A percentile compares a stretch with the other conserved stretches of the same genome.
Evolutionary conservation across 2,797 vertebrate genomes (phyloP).

Genomic region (Acridotheres tristis): DNA sequence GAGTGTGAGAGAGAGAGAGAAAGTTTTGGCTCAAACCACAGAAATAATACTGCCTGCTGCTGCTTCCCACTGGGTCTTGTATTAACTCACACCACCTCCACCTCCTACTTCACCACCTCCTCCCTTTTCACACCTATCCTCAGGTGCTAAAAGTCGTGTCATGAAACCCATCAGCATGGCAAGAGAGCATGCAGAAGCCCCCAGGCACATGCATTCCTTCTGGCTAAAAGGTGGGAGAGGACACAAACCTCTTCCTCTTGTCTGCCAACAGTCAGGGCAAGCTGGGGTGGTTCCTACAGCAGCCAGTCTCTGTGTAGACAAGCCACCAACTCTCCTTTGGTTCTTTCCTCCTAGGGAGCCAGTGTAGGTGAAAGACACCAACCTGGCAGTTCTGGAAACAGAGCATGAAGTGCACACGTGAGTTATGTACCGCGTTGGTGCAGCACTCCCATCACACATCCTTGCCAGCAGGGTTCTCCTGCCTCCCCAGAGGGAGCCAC

Average conservation of each 20-base stretch:
- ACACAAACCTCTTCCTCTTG: background rate
- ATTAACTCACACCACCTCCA: slow-evolving; percentile 49
- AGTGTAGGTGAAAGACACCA: background rate
- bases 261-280: fast-evolving
- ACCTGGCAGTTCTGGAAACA: background rate
- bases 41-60: slow-evolving; percentile 51
- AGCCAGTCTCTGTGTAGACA: background rate
- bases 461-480: background rate
- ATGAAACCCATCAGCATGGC: slow-evolving; percentile 8
- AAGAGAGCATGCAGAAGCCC: slow-evolving; percentile 2
- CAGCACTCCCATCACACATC: background rate
- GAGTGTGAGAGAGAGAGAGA: background rate
- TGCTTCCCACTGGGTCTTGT: slow-evolving; percentile 57
- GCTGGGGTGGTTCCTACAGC: background rate
- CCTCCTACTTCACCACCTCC: background rate
- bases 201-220: background rate
- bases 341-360: background rate
- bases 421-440: fast-evolving
- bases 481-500: background rate
- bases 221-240: background rate
- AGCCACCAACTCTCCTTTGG: background rate
- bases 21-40: slow-evolving; percentile 56
- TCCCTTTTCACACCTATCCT: slow-evolving; percentile 39
- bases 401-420: background rate
- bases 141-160: slow-evolving; percentile 54